phyloP scores from a whole-genome alignment of 2,113 vertebrate genomes.

The Poeciliopsis occidentalis region DNA sequence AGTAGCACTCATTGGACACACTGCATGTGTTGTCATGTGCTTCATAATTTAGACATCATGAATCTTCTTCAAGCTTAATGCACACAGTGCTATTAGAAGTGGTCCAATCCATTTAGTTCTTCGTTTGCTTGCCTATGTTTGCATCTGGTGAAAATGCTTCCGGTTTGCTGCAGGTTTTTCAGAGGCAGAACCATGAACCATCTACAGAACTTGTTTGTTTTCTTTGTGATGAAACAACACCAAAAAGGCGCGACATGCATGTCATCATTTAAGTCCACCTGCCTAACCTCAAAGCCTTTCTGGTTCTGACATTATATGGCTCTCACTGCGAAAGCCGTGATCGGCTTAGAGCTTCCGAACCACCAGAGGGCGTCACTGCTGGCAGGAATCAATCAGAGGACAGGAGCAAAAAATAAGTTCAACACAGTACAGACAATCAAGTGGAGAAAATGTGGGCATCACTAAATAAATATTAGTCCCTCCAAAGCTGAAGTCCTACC shows the following conservation, averaged over 20 bases:
- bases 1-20: constrained; percentile 10
- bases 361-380: not conserved
- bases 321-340: not conserved
- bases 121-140: not conserved
- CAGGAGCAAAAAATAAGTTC: too few species aligned
- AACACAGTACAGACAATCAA: not conserved
- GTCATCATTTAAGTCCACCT: too few species aligned
- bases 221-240: not conserved
- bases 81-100: not conserved
- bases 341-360: not conserved
- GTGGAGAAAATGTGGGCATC: not conserved
- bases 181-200: not conserved
- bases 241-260: too few species aligned
- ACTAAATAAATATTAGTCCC: too few species aligned
- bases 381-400: not conserved
- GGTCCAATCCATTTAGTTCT: not conserved
- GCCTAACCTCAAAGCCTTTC: too few species aligned
- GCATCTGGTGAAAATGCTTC: not conserved
- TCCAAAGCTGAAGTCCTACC: too few species aligned
- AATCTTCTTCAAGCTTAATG: not conserved
- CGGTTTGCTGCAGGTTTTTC: not conserved
- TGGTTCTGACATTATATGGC: too few species aligned
- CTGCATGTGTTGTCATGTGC: not conserved
- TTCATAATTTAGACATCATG: constrained; percentile 1
- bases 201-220: not conserved